Percentiles rank a stretch among this genome's conserved stretches.
These are phyloP conservation scores for Hemicrepidius hirtus DNA, from an alignment of 2,888 invertebrate genomes.

Conservation along the genomic window DNA sequence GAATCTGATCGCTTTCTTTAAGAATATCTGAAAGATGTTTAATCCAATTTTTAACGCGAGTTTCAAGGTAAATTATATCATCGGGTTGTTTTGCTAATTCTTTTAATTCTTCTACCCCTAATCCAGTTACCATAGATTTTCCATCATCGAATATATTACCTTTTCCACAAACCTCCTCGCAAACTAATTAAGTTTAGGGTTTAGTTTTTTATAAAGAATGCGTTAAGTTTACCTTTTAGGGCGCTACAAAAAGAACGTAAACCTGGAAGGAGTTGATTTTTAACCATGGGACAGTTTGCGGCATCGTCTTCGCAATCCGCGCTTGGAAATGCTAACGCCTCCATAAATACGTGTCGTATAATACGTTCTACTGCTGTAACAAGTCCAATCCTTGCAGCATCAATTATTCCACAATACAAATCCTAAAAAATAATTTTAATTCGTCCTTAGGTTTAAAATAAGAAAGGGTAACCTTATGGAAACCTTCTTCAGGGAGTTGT, in stretches of 20 bases:
- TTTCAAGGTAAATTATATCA: slow-evolving; percentile 80
- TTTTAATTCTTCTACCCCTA: slow-evolving; percentile 81
- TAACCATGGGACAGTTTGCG: slow-evolving; percentile 85
- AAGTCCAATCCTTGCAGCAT: slow-evolving; percentile 85
- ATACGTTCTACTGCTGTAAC: slow-evolving; percentile 92
- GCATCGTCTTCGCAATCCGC: slow-evolving; percentile 88
- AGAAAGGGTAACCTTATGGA: slow-evolving; percentile 80
- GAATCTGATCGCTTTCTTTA: slow-evolving; percentile 93
- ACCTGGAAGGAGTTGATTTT: slow-evolving; percentile 88
- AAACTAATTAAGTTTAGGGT: slow-evolving; percentile 75
- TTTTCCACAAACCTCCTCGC: slow-evolving; percentile 89
- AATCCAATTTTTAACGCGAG: slow-evolving; percentile 85
- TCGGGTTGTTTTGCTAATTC: slow-evolving; percentile 81
- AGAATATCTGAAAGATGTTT: slow-evolving; percentile 88
- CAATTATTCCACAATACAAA: slow-evolving; percentile 85
- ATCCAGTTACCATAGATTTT: slow-evolving; percentile 75
- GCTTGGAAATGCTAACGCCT: slow-evolving; percentile 88
- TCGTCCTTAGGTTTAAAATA: background rate
- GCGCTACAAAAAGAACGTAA: slow-evolving; percentile 92
- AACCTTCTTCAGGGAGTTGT: slow-evolving; percentile 93
- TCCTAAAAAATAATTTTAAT: slow-evolving; percentile 64
- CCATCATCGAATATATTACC: slow-evolving; percentile 87
- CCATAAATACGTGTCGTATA: slow-evolving; percentile 93
- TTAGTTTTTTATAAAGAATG: no score
- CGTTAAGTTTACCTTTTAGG: slow-evolving; percentile 78